These are phyloP conservation scores for Polyommatus iphigenia DNA, from an alignment of 2,888 invertebrate species.

Conservation along the genomic window DNA sequence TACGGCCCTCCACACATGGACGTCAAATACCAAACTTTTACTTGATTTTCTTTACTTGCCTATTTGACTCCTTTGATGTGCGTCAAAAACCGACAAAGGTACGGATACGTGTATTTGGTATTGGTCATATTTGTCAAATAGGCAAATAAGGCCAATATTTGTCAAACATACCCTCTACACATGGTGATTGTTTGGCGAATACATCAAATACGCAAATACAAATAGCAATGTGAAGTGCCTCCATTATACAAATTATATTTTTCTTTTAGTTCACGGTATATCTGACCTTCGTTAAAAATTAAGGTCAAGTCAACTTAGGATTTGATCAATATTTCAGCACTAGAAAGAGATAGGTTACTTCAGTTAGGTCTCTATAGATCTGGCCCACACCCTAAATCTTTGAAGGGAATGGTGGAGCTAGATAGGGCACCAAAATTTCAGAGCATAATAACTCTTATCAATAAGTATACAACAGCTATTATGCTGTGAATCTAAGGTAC, in stretches of 20 bases:
- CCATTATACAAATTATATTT: not conserved
- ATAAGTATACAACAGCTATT: not conserved
- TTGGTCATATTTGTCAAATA: too few species aligned
- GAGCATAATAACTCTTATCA: not conserved
- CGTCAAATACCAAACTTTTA: too few species aligned
- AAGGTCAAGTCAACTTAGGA: not conserved
- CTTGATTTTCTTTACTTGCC: too few species aligned
- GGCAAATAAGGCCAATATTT: too few species aligned
- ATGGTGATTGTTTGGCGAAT: too few species aligned
- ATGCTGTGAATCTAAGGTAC: not conserved
- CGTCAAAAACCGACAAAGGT: too few species aligned
- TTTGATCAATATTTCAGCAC: not conserved
- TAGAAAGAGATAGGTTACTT: not conserved
- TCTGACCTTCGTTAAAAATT: not conserved
- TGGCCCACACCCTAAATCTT: not conserved
- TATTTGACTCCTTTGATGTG: too few species aligned
- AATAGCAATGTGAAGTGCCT: too few species aligned
- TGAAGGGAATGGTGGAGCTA: not conserved
- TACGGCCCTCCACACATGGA: too few species aligned
- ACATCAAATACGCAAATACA: too few species aligned
- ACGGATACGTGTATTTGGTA: too few species aligned
- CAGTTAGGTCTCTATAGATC: not conserved
- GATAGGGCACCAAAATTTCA: not conserved
- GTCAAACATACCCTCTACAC: too few species aligned
- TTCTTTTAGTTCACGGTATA: not conserved